Conservation (phyloP, 1,140 invertebrate genomes). For the Drosophila paulistorum region DNA sequence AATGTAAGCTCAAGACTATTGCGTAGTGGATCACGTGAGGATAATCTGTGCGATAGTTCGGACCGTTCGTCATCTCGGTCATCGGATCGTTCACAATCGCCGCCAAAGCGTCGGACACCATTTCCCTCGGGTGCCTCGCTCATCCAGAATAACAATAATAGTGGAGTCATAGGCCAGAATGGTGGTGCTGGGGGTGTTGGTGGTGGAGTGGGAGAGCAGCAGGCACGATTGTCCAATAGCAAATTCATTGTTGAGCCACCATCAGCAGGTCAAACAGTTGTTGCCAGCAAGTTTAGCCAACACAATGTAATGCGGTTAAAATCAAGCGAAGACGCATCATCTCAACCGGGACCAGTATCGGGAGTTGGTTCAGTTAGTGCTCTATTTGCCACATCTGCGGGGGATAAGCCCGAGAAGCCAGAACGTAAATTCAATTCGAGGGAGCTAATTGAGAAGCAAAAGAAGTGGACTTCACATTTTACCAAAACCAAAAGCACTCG, state of each 20-base stretch:
- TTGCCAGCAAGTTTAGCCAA: constrained; percentile 19
- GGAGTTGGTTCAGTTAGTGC: constrained; percentile 60
- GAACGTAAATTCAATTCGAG: constrained; percentile 92
- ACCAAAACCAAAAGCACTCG: constrained; percentile 88
- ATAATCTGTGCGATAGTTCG: constrained; percentile 75
- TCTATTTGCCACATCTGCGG: constrained; percentile 44
- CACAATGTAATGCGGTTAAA: constrained; percentile 79
- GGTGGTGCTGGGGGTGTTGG: constrained; percentile 17
- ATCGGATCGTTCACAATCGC: constrained; percentile 79
- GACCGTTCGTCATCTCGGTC: constrained; percentile 78
- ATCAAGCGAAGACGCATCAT: constrained; percentile 80
- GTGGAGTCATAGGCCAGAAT: constrained; percentile 17
- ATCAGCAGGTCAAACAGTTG: background rate
- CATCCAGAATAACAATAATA: constrained; percentile 66
- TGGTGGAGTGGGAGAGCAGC: constrained; percentile 23
- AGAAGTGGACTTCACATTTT: constrained; percentile 95
- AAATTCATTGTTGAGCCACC: constrained; percentile 74
- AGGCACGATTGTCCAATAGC: constrained; percentile 54
- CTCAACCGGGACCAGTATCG: constrained; percentile 13
- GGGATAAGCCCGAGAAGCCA: constrained; percentile 89
- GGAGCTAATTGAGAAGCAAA: constrained; percentile 94
- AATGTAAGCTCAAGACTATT: constrained; percentile 78
- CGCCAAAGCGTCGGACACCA: constrained; percentile 75
- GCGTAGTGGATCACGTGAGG: constrained; percentile 78
- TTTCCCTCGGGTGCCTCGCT: constrained; percentile 74